Evolutionary conservation across 30 jellyfish, hydroid and myxozoan genomes (phyloP).

Genomic region (Phacellophora camtschatica): DNA sequence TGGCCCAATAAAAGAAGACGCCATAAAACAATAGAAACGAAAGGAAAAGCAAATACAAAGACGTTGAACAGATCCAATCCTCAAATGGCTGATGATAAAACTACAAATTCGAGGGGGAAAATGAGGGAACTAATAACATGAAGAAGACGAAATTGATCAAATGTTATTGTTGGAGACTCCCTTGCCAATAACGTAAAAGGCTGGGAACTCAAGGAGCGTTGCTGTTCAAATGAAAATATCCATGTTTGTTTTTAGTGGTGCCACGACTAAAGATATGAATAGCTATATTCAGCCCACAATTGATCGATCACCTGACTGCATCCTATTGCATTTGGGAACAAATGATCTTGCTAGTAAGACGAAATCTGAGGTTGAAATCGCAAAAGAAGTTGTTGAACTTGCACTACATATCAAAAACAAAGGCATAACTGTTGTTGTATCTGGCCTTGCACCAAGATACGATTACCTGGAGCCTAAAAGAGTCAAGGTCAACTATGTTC

Average conservation of each 20-base stretch:
- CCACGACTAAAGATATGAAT: neutral
- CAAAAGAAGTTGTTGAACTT: neutral
- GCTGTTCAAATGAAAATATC: too few species aligned
- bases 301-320: neutral
- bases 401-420: neutral
- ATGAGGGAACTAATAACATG: too few species aligned
- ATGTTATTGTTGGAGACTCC: too few species aligned
- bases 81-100: too few species aligned
- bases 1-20: too few species aligned
- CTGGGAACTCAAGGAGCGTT: too few species aligned
- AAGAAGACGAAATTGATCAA: too few species aligned
- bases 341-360: neutral
- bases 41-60: too few species aligned
- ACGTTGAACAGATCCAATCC: too few species aligned
- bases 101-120: too few species aligned
- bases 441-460: neutral
- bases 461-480: neutral
- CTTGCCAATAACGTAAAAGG: too few species aligned
- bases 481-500: neutral
- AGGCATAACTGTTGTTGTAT: neutral
- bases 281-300: neutral
- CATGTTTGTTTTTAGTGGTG: neutral
- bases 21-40: too few species aligned
- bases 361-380: neutral
- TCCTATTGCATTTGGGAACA: neutral